These are phyloP conservation scores for Halictus rubicundus DNA, from an alignment of 1,140 invertebrate genomes.

Conservation along the genomic window DNA sequence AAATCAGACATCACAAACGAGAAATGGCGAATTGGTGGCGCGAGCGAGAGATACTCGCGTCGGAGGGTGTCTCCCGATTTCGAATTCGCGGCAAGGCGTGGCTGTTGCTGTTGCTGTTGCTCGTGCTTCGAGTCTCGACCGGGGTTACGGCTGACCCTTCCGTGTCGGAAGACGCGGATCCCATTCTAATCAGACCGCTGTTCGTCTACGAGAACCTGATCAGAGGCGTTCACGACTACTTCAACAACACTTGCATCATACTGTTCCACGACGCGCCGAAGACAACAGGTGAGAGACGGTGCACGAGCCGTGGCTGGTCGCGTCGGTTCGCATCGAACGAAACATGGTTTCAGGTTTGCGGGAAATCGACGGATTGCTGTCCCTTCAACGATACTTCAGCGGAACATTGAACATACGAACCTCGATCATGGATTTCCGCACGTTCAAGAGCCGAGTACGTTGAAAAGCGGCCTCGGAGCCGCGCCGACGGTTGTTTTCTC, in stretches of 20 bases:
- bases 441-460: constrained; percentile 65
- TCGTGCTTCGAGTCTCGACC: neutral
- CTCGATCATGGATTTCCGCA: constrained; percentile 70
- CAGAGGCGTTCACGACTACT: constrained; percentile 69
- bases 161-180: neutral
- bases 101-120: neutral
- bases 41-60: neutral
- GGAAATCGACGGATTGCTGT: constrained; percentile 46
- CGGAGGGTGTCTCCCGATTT: too few species aligned
- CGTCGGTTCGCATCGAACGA: too few species aligned
- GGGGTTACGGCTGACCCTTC: neutral
- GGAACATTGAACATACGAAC: constrained; percentile 62
- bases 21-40: neutral
- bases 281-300: constrained; percentile 60
- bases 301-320: too few species aligned
- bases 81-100: neutral
- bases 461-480: too few species aligned
- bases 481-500: too few species aligned
- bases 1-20: too few species aligned
- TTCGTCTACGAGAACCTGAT: constrained; percentile 70
- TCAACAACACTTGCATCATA: constrained; percentile 77
- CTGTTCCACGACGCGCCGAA: constrained; percentile 67
- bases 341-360: constrained; percentile 47
- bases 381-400: constrained; percentile 64
- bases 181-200: constrained; percentile 65